A percentile compares a stretch with the other conserved stretches of the same genome.
These are phyloP conservation scores for Hecatera dysodea DNA, from an alignment of 2,888 invertebrate species.

Conservation along the genomic window DNA sequence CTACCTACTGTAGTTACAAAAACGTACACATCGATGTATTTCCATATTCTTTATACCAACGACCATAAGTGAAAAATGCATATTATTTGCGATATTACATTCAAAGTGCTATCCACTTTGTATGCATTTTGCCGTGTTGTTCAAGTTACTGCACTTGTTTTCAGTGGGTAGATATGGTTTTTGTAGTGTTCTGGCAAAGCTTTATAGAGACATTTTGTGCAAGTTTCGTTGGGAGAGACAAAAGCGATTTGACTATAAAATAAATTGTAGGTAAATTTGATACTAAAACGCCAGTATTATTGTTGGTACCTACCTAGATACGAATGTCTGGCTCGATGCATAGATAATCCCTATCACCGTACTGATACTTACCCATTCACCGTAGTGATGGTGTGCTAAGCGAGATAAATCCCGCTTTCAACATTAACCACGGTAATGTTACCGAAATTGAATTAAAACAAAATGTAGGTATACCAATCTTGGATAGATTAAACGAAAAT, in stretches of 20 bases:
- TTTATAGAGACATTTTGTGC: slow-evolving; percentile 40
- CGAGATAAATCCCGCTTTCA: slow-evolving; percentile 5
- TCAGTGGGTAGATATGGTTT: slow-evolving; percentile 60
- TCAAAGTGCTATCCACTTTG: slow-evolving; percentile 60
- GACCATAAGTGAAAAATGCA: slow-evolving; percentile 30
- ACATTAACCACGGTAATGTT: not conserved
- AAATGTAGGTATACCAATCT: not conserved
- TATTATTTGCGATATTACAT: slow-evolving; percentile 47
- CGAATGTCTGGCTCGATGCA: not conserved
- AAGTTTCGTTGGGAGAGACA: slow-evolving; percentile 24
- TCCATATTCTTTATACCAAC: slow-evolving; percentile 2
- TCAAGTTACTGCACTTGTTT: slow-evolving; percentile 57
- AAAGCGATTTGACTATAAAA: not conserved
- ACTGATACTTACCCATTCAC: not conserved
- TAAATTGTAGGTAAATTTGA: slow-evolving; percentile 1
- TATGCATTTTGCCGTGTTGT: slow-evolving; percentile 57
- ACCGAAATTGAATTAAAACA: slow-evolving; percentile 1
- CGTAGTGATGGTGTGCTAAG: not conserved
- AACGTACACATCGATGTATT: not conserved
- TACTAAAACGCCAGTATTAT: not conserved
- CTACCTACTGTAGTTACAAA: not conserved
- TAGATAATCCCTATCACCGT: slow-evolving; percentile 1
- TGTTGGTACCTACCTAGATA: no score
- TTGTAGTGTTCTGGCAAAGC: slow-evolving; percentile 43
- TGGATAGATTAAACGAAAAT: not conserved